Conservation (phyloP, 2,113 vertebrate species). For the Condylura cristata region DNA sequence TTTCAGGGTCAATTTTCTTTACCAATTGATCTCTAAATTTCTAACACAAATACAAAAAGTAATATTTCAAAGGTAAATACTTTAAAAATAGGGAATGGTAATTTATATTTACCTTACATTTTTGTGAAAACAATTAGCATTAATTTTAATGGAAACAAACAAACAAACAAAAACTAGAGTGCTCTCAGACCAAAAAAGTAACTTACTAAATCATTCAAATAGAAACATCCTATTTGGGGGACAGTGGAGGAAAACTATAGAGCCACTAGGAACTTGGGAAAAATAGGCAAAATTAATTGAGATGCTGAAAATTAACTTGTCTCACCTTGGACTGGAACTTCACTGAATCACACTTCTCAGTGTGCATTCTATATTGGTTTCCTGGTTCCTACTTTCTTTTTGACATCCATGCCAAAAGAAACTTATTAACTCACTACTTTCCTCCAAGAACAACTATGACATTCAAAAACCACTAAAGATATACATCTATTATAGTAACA, state of each 20-base stretch:
- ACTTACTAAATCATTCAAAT: not conserved
- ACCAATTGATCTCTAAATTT: not conserved
- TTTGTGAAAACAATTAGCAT: too few species aligned
- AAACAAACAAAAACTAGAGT: too few species aligned
- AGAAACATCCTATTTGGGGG: too few species aligned
- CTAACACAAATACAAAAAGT: not conserved
- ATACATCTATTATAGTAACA: not conserved
- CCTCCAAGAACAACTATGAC: not conserved
- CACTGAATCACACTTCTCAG: not conserved
- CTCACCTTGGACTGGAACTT: not conserved
- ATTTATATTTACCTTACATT: not conserved
- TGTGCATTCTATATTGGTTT: not conserved
- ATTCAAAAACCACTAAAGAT: not conserved
- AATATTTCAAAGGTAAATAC: not conserved
- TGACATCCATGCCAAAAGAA: not conserved
- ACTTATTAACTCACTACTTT: not conserved
- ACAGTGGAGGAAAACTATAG: not conserved
- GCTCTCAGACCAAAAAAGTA: too few species aligned
- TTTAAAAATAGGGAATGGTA: not conserved
- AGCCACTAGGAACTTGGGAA: not conserved
- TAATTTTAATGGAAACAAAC: too few species aligned
- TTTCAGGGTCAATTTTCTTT: constrained; percentile 27
- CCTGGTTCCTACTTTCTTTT: not conserved
- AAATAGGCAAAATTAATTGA: not conserved
- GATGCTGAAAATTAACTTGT: not conserved